These are phyloP conservation scores for Xanthia icteritia DNA, from an alignment of 2,888 invertebrate genomes.

Conservation along the genomic window DNA sequence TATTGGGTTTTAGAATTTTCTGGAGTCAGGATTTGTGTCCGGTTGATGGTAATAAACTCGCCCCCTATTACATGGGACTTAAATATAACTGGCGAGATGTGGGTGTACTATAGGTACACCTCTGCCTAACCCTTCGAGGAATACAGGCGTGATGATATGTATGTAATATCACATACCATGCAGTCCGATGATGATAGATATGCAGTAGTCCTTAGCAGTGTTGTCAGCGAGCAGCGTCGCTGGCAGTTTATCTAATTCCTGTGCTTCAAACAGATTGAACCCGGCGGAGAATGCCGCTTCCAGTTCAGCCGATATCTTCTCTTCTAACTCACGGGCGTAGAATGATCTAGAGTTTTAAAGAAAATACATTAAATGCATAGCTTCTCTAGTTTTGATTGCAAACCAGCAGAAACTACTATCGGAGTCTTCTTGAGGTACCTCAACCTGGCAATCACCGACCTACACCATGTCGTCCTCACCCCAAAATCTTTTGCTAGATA, in stretches of 20 bases:
- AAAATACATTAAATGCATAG: neutral
- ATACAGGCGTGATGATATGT: no score
- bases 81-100: no score
- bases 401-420: neutral
- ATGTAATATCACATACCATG: conserved; percentile 74
- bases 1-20: no score
- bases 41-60: no score
- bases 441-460: neutral
- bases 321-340: conserved; percentile 72
- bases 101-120: no score
- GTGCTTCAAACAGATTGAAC: conserved; percentile 67
- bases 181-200: conserved; percentile 71
- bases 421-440: neutral
- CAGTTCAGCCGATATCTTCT: conserved; percentile 76
- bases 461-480: neutral
- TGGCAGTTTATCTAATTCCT: conserved; percentile 73
- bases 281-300: conserved; percentile 79
- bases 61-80: no score
- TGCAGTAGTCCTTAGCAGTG: conserved; percentile 77
- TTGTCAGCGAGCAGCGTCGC: conserved; percentile 74
- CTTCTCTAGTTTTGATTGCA: neutral
- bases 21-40: no score
- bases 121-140: no score
- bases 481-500: no score
- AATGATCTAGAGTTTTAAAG: conserved; percentile 65